Base-by-base conservation (phyloP, 2,797 vertebrate genomes). In the Jordanella pulchra region DNA sequence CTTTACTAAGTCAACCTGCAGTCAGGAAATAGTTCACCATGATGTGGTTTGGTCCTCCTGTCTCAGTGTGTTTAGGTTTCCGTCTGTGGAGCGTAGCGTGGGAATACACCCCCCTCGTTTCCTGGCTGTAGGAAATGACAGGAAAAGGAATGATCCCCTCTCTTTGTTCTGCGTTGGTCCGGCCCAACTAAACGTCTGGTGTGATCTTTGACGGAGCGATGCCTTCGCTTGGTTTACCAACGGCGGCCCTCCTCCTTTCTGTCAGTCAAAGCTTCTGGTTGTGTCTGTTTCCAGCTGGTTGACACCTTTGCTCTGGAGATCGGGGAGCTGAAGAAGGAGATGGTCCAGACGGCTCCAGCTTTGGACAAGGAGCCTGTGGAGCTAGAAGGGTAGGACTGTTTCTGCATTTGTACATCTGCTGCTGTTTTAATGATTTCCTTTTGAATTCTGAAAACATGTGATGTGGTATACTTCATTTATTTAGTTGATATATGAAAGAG, bases 301-400 rank as follows among this genome's bases (percentile, higher is more conserved):
- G 96, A 98, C 93, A 95, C 96, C 4, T 97, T 98, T 76, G 96
- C 95, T 39, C 93, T 91, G 58, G 97, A 98, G 94, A 96, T 99
- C 48, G 96, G 95, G 77, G 96, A 97, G 88, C 92, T 99, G 92
- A 96, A 97, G 89, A 96, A 95, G 80, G 96, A 98, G 94, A 97
- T 98, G 96, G 96, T 97, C 67, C 94, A 94, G 89, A 93, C 94
- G 30, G 92, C 93, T 83, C 90, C 91, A 61, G 66, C 88, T 58
- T 69, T 85, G 79, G 93, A 95, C 79, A 84, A 86, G 72, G 90
- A 93, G 68, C 74, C 91, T 44, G 47, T 88, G 17, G 89, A 88
- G 82, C 78, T 92, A 75, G 92, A 44, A 81, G 95, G 96, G 97
- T 97, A 89, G 83, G 87, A 23, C 47, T 15, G 14, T 4, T 69